phyloP scores from a whole-genome alignment of 2,888 invertebrate genomes.

The Brachyptera risi region DNA sequence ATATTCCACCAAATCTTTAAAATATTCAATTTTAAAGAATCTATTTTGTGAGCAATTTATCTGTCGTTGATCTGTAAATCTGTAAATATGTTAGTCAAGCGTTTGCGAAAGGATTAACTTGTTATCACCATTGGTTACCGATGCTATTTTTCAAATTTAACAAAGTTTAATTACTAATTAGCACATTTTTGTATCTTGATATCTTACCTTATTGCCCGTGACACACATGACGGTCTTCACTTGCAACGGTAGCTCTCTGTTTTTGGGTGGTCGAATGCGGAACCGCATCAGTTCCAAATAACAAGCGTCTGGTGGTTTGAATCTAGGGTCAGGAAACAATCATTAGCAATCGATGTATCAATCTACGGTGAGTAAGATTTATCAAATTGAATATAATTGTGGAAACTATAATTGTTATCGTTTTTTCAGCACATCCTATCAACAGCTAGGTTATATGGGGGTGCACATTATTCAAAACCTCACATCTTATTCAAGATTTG shows the following conservation, averaged over 20 bases:
- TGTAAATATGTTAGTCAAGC: too few relatives aligned
- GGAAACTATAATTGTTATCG: too few relatives aligned
- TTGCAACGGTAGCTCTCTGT: constrained; percentile 94
- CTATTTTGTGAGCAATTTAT: background rate
- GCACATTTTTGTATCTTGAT: background rate
- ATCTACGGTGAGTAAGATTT: too few relatives aligned
- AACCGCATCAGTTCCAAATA: constrained; percentile 96
- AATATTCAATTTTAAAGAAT: too few relatives aligned
- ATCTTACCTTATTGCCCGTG: constrained; percentile 70
- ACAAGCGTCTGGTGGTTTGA: constrained; percentile 96
- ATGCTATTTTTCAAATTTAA: background rate
- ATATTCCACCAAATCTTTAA: too few relatives aligned
- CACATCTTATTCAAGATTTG: too few relatives aligned
- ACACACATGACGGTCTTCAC: constrained; percentile 86
- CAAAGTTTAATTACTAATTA: background rate
- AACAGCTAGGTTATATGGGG: too few relatives aligned
- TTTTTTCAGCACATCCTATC: too few relatives aligned
- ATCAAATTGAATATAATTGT: too few relatives aligned
- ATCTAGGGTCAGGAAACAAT: constrained; percentile 51
- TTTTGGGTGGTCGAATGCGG: constrained; percentile 90
- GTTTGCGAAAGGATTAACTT: background rate
- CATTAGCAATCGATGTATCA: too few relatives aligned
- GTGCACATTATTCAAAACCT: too few relatives aligned
- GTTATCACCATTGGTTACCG: too few relatives aligned
- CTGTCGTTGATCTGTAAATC: background rate